Percentiles rank a stretch among this genome's conserved stretches.
Evolutionary conservation across 2,888 invertebrate species (phyloP).

Genomic region (Dascillus cervinus): DNA sequence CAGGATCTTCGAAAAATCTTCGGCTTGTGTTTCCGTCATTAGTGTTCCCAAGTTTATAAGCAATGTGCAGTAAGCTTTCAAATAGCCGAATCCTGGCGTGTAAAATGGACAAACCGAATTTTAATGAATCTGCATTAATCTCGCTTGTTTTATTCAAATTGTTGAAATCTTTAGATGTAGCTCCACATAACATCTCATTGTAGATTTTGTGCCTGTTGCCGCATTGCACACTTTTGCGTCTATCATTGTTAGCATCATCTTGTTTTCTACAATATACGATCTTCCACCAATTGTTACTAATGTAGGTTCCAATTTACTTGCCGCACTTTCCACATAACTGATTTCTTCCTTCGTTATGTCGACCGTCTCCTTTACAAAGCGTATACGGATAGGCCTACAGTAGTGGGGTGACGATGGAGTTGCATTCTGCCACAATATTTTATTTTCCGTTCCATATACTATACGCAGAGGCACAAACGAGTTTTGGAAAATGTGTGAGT

Average conservation of each 20-base stretch:
- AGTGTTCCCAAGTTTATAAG: slow-evolving; percentile 30
- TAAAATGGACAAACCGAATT: slow-evolving; percentile 27
- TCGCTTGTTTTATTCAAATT: slow-evolving; percentile 10
- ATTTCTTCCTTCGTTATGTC: too few species aligned
- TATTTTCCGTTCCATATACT: slow-evolving; percentile 9
- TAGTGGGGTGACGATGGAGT: slow-evolving; percentile 25
- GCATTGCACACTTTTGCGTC: slow-evolving; percentile 27
- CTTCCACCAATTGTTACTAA: too few species aligned
- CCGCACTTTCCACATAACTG: too few species aligned
- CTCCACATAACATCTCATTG: slow-evolving; percentile 23
- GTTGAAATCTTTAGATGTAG: slow-evolving; percentile 22
- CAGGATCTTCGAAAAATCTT: slow-evolving; percentile 19
- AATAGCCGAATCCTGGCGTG: slow-evolving; percentile 28
- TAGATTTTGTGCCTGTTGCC: slow-evolving; percentile 19
- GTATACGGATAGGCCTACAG: slow-evolving; percentile 25
- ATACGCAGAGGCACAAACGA: slow-evolving; percentile 20
- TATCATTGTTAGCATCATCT: too few species aligned
- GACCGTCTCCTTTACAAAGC: slow-evolving; percentile 22
- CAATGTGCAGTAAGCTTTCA: slow-evolving; percentile 26
- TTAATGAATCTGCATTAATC: slow-evolving; percentile 16
- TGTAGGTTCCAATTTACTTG: too few species aligned
- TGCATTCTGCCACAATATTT: slow-evolving; percentile 26
- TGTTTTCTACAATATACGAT: too few species aligned
- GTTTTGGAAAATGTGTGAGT: slow-evolving; percentile 27
- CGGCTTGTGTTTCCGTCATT: slow-evolving; percentile 10